Evolutionary conservation across 2,113 vertebrate species (phyloP).

Genomic region (Xiphias gladius): DNA sequence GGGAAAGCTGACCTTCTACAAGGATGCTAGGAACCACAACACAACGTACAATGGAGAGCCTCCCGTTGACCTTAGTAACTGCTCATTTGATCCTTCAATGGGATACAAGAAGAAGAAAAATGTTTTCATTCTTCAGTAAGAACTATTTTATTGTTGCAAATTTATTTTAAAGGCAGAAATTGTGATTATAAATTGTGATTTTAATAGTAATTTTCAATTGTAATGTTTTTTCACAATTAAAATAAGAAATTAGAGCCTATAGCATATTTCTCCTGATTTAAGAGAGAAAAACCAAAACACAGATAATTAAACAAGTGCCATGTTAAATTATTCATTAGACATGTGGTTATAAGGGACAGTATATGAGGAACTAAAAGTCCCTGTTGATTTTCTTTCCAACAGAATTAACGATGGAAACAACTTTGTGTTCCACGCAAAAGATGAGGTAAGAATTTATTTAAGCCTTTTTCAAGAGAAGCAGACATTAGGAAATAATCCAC

Average conservation of each 20-base stretch:
- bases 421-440: constrained; percentile 94
- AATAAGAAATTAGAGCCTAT: neutral
- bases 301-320: neutral
- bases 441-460: constrained; percentile 87
- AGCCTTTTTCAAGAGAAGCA: neutral
- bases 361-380: constrained; percentile 27
- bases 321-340: neutral
- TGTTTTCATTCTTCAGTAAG: constrained; percentile 92
- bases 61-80: constrained; percentile 86
- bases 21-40: constrained; percentile 87
- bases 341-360: neutral
- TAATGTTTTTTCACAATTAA: neutral
- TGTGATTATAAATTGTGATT: neutral
- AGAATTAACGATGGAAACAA: constrained; percentile 90
- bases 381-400: constrained; percentile 64
- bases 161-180: neutral
- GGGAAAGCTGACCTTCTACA: constrained; percentile 90
- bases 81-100: constrained; percentile 88
- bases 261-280: neutral
- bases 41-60: constrained; percentile 90
- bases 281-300: neutral
- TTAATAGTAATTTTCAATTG: too few species aligned
- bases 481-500: neutral
- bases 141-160: neutral
- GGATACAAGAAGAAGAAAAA: constrained; percentile 96